Base-by-base conservation (phyloP, 2,113 vertebrate species). In the Zingel zingel region DNA sequence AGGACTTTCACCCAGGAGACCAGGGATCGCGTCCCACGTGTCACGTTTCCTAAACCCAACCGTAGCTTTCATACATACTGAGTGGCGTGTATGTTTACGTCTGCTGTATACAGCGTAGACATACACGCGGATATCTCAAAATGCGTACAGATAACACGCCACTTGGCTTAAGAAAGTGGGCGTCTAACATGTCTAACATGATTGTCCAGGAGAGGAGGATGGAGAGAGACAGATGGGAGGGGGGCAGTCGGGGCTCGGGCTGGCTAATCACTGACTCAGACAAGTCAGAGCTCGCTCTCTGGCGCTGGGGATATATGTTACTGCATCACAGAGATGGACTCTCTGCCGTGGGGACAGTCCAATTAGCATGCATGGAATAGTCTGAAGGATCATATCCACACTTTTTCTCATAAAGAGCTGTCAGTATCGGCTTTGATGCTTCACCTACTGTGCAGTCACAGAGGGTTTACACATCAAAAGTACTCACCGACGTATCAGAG, bases 301-400 rank as follows among this genome's bases (percentile, higher is more conserved):
- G 61, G 53, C 30, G 47, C 23, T 59, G 58, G 11, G 67, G 64
- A 77, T 33, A 53, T 69, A 76, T 70, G 72, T 59, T 77, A 74
- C 57, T 25, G 81, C 78, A 81, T 79, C 68, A 85, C 77, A 47
- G 51, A 19, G 70, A 58, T 81, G 74, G 63, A 66, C 54, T 84
- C 82, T 83, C 58, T 67, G 72, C 68, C 54, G 25, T 61, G 45
- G 74, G 71, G 78, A 71, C 65, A 75, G 79, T 59, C 63, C 85
- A 85, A 78, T 91, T 90, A 86, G 68, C 76, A 82, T 83, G 79
- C 77, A 88, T 59, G 63, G 59, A 59, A 85, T 47, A 54, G 74
- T 65, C 45, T 68, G 27, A 74, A 58, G 27, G 63, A 62, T 77
- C 65, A 11, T 7, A 70, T 27, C 18, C 30, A 75, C 62, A 57